phyloP scores from a whole-genome alignment of 2,888 invertebrate genomes.

The Andrena hattorfiana region DNA sequence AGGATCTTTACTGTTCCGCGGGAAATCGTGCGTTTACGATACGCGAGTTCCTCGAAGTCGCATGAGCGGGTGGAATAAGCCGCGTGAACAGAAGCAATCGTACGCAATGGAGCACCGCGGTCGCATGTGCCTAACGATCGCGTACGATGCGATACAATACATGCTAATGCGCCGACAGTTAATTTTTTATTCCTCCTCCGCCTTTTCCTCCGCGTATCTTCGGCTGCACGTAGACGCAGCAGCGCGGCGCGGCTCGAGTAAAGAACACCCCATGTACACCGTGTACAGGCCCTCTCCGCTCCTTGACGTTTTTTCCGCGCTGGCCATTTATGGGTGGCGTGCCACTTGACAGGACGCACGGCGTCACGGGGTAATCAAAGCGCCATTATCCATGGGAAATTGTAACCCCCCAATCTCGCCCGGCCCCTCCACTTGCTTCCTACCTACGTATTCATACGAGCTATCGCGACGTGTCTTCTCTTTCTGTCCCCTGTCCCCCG shows the following conservation, averaged over 20 bases:
- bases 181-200: slow-evolving; percentile 31
- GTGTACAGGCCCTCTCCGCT: slow-evolving; percentile 1
- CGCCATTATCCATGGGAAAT: slow-evolving; percentile 85
- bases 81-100: slow-evolving; percentile 40
- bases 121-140: slow-evolving; percentile 47
- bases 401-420: slow-evolving; percentile 77
- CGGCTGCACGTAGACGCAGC: neutral
- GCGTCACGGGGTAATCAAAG: slow-evolving; percentile 84
- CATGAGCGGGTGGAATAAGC: slow-evolving; percentile 26
- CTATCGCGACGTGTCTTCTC: slow-evolving; percentile 66
- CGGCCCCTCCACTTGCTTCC: slow-evolving; percentile 47
- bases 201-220: neutral
- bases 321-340: slow-evolving; percentile 77
- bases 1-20: slow-evolving; percentile 18
- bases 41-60: slow-evolving; percentile 40
- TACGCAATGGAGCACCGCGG: slow-evolving; percentile 44
- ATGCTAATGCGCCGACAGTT: slow-evolving; percentile 58
- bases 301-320: slow-evolving; percentile 67
- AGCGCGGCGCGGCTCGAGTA: neutral
- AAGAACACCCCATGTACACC: slow-evolving; percentile 1
- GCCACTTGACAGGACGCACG: slow-evolving; percentile 82
- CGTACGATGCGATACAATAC: slow-evolving; percentile 32
- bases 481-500: slow-evolving; percentile 33
- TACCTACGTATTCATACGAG: slow-evolving; percentile 67
- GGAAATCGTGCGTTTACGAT: slow-evolving; percentile 21